Conservation (phyloP, 2,888 invertebrate species). For the Hipparchia sbordonii region DNA sequence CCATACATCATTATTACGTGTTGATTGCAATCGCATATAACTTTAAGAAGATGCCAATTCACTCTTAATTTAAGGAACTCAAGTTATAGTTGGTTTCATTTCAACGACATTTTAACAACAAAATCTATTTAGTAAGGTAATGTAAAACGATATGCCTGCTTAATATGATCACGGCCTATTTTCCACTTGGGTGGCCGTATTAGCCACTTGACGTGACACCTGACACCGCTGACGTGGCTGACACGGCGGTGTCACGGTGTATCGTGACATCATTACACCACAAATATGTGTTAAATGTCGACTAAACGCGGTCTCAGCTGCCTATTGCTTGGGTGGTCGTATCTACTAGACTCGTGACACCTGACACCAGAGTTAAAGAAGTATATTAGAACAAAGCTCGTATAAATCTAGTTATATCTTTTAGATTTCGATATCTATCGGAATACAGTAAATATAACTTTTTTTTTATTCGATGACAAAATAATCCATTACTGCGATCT, state of each 20-base stretch:
- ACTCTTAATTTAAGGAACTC: too few relatives aligned
- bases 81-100: background rate
- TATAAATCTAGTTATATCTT: too few relatives aligned
- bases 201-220: conserved; percentile 34
- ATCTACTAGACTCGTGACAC: background rate
- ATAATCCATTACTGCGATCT: too few relatives aligned
- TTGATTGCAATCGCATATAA: too few relatives aligned
- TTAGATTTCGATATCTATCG: too few relatives aligned
- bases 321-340: conserved; percentile 2
- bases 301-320: background rate
- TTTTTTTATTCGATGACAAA: too few relatives aligned
- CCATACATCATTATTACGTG: too few relatives aligned
- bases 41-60: too few relatives aligned
- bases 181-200: conserved; percentile 38
- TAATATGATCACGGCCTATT: conserved; percentile 10
- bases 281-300: conserved; percentile 14
- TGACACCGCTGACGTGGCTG: conserved; percentile 39
- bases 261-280: conserved; percentile 18
- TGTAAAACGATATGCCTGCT: background rate
- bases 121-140: background rate
- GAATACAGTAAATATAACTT: too few relatives aligned
- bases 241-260: conserved; percentile 29
- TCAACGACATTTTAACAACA: background rate
- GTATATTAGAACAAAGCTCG: too few relatives aligned
- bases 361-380: conserved; percentile 4